Evolutionary conservation across 2,113 vertebrate genomes (phyloP).

Genomic region (Sturnira hondurensis): DNA sequence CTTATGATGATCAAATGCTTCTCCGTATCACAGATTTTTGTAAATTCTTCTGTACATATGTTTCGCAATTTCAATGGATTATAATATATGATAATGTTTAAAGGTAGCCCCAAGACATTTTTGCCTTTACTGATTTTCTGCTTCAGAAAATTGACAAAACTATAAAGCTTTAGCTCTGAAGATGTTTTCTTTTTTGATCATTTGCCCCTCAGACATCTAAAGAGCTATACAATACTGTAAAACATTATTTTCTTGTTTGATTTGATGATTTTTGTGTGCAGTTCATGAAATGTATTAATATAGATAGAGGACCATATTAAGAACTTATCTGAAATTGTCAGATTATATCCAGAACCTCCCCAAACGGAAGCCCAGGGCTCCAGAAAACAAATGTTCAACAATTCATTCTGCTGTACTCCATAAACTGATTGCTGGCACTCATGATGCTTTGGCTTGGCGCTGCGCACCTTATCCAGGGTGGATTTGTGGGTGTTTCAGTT

Average conservation of each 20-base stretch:
- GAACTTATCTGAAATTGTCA: not conserved
- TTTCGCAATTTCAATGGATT: not conserved
- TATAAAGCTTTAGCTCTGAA: not conserved
- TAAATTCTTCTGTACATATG: not conserved
- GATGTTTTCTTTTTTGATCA: not conserved
- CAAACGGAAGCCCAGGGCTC: not conserved
- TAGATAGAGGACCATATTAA: not conserved
- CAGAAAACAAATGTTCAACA: not conserved
- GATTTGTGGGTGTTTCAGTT: not conserved
- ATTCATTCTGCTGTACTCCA: not conserved
- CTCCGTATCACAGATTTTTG: not conserved
- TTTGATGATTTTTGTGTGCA: not conserved
- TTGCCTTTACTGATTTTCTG: conserved; percentile 26
- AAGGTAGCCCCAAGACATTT: not conserved
- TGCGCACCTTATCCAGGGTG: not conserved
- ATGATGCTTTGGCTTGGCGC: not conserved
- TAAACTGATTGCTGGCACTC: not conserved
- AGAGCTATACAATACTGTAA: not conserved
- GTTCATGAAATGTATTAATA: conserved; percentile 1
- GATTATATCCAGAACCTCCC: not conserved
- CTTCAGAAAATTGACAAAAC: not conserved
- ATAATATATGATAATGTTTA: not conserved
- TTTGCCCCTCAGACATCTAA: not conserved
- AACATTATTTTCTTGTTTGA: conserved; percentile 19
- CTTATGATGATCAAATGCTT: not conserved